Percentiles rank a stretch among this genome's conserved stretches.
These are phyloP conservation scores for Sandelia bainsii DNA, from an alignment of 2,797 vertebrate species.

Conservation along the genomic window DNA sequence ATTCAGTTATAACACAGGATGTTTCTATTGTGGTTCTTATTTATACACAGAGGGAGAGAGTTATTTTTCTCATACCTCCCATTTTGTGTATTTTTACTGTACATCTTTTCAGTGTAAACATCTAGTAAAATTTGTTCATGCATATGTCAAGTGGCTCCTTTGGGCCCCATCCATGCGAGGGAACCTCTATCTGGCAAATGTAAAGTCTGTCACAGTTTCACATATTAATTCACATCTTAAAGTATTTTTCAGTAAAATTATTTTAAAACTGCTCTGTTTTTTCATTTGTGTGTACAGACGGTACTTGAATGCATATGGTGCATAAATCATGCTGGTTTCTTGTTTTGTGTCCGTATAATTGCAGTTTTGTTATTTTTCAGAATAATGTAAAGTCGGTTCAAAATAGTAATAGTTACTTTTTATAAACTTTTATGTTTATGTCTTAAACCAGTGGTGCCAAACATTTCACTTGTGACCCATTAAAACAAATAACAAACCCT, in stretches of 20 bases:
- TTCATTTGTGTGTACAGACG: not conserved
- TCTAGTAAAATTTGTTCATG: not conserved
- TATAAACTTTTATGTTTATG: too few species aligned
- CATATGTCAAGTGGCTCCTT: not conserved
- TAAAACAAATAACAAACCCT: not conserved
- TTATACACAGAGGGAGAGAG: too few species aligned
- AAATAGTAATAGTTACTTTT: too few species aligned
- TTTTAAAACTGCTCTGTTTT: not conserved
- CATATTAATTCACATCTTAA: too few species aligned
- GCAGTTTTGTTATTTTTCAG: not conserved
- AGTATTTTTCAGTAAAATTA: not conserved
- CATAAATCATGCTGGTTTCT: not conserved
- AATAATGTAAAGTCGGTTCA: not conserved
- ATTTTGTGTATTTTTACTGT: not conserved
- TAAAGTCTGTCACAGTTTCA: not conserved
- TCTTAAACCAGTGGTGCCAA: too few species aligned
- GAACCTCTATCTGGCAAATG: not conserved
- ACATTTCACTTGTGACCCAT: not conserved
- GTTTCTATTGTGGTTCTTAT: not conserved
- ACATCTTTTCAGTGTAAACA: conserved; percentile 6
- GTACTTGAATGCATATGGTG: not conserved
- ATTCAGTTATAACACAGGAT: not conserved
- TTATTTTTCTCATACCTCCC: not conserved
- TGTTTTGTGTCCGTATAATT: not conserved
- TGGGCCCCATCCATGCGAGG: not conserved